Evolutionary conservation across 2,113 vertebrate genomes (phyloP), one percentile per base, ranked within the genome.

Genomic region (Sturnira hondurensis): DNA sequence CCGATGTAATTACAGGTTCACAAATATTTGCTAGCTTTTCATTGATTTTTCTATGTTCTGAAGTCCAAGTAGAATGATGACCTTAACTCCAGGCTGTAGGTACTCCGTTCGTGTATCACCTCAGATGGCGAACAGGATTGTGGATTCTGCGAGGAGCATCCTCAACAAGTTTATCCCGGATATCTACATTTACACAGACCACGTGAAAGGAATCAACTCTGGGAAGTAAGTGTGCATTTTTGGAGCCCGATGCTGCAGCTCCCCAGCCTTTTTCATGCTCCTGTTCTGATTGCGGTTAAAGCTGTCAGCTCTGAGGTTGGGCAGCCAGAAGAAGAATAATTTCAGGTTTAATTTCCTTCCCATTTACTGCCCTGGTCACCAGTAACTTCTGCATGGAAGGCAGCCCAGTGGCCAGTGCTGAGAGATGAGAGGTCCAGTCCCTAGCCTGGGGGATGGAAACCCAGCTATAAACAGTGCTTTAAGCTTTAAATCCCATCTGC

Each of bases 141-240:
- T 99, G 97, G 99, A 99, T 54, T 99, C 99, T 19, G 98, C 99
- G 84, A 98, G 99, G 93, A 98, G 99, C 86, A 85, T 99, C 97
- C 98, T 99, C 73, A 99, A 99, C 98, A 98, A 99, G 96, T 99
- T 99, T 91, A 97, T 99, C 45, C 99, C 99, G 2, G 99, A 99
- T 94, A 99, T 99, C 97, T 99, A 99, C 97, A 99, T 99, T 96
- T 98, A 99, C 97, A 99, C 99, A 0, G 99, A 99, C 98, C 99
- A 99, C 96, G 99, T 99, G 99, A 99, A 99, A 88, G 99, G 99
- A 4, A 50, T 97, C 94, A 99, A 92, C 98, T 99, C 99, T 90
- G 99, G 99, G 87, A 99, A 99, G 99, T 99, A 97, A 98, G 99
- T 99, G 96, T 24, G 47, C 41, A 13, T 94, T 89, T 52, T 9